These are phyloP conservation scores for Microtus ochrogaster DNA, from an alignment of 2,113 vertebrate genomes.

Conservation along the genomic window DNA sequence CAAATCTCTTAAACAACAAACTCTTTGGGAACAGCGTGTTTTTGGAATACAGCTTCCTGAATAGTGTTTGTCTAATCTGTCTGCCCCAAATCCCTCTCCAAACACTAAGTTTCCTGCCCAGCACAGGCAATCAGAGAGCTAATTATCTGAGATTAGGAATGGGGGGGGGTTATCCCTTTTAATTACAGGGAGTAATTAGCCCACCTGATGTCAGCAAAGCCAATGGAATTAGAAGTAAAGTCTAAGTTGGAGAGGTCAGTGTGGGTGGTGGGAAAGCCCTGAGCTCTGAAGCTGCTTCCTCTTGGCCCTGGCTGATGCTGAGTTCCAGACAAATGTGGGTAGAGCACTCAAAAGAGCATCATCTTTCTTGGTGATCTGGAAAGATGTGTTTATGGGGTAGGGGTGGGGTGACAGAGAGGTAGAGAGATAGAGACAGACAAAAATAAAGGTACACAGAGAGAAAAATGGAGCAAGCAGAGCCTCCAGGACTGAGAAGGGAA, in stretches of 20 bases:
- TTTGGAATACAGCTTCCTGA: slow-evolving; percentile 72
- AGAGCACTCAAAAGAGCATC: neutral
- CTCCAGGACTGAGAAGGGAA: neutral
- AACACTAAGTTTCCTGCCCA: slow-evolving; percentile 85
- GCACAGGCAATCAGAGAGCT: slow-evolving; percentile 87
- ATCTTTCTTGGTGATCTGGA: neutral
- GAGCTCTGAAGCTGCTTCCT: neutral
- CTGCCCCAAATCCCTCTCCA: slow-evolving; percentile 86
- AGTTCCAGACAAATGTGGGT: fast-evolving
- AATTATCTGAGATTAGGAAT: slow-evolving; percentile 89
- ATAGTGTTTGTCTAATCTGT: slow-evolving; percentile 85
- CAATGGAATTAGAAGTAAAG: slow-evolving; percentile 81
- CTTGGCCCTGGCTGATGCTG: neutral
- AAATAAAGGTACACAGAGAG: neutral
- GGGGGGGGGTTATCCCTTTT: slow-evolving; percentile 79
- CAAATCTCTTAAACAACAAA: slow-evolving; percentile 74
- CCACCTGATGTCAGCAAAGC: slow-evolving; percentile 81
- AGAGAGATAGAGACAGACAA: neutral
- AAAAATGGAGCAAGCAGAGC: neutral
- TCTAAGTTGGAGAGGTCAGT: slow-evolving; percentile 77
- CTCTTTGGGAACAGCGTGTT: slow-evolving; percentile 57
- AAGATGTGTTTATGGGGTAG: neutral
- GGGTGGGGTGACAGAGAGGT: neutral
- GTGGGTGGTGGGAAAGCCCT: neutral
- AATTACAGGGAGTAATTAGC: slow-evolving; percentile 88